Percentiles rank a stretch among this genome's conserved stretches.
Evolutionary conservation across 1,140 invertebrate species (phyloP).

Genomic region (Habropoda laboriosa): DNA sequence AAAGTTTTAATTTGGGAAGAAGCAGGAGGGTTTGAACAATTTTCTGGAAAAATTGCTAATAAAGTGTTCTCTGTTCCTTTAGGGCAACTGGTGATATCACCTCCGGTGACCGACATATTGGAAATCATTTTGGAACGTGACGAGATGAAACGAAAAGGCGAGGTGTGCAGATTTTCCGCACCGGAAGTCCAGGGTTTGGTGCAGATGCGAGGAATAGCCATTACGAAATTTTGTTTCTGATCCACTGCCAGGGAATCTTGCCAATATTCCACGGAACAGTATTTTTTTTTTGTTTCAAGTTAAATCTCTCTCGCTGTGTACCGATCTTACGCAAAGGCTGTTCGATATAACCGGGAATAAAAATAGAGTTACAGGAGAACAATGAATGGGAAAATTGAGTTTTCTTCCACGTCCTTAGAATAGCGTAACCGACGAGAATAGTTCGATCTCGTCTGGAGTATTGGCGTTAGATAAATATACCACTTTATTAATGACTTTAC

Average conservation of each 20-base stretch:
- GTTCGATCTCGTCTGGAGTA: no score
- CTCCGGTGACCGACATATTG: background rate
- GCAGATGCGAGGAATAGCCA: background rate
- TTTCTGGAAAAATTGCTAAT: background rate
- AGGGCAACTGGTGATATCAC: background rate
- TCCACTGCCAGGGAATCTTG: background rate
- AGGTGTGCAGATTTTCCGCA: no score
- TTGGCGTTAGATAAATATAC: background rate
- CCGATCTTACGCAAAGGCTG: background rate
- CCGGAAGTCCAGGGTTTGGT: background rate
- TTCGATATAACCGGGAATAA: no score
- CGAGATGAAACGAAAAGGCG: background rate
- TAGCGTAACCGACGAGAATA: background rate
- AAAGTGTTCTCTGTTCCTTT: background rate
- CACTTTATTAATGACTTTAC: background rate
- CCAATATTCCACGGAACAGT: background rate
- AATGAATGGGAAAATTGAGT: no score
- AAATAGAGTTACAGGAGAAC: background rate
- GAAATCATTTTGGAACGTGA: background rate
- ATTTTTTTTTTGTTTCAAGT: no score
- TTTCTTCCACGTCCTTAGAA: background rate
- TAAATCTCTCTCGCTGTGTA: no score
- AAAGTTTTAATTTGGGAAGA: background rate
- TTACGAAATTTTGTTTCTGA: slow-evolving; percentile 1
- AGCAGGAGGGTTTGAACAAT: background rate